Base-by-base conservation (phyloP, 2,888 invertebrate species). In the Keiferia lycopersicella region DNA sequence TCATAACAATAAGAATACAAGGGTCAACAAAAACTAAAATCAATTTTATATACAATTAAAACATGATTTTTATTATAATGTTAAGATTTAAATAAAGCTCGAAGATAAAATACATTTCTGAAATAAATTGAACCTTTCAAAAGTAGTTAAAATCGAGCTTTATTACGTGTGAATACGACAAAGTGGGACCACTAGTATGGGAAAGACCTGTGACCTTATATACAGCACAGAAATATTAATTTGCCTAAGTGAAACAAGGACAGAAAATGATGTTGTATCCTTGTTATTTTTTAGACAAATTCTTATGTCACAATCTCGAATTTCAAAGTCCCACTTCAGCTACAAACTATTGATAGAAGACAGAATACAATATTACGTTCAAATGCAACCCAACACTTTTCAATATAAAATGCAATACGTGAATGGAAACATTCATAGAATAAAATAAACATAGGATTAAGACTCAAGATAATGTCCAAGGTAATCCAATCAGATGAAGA, bases 11-110 rank as follows among this genome's bases (percentile, higher is more conserved):
- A 78, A 79, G 69, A 80, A 79, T 81, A 79, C 14, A 53, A 79
- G 74, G 76, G 77, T 86, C 83, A 89, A 88, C 86, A 87, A 86
- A 78, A 73, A 76, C 76, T 76, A 79, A 80, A 84, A 81, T 77
- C 73, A 80, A 82, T 80, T 82, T 78, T 86, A 88, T 89, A 82
- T 89, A 89, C 88, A 89, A 77, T 83, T 83, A 77, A 81, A 79
- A 79, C 41, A 62, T 59, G 60, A 61, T 48, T 48, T 61, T 39
- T 26, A 58, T 1, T 18, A 20, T 20, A 56, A 22, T 53, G 22
- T 53, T 34, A 34, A 34, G 14, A 34, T 30, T 48, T 30, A 61
- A 56, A 51, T n/a, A 39, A 45, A 56, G 56, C 56, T 18, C 56
- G 26, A 56, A n/a, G 16, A 56, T 56, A 56, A 56, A 16, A 16